Conservation (phyloP, 2,888 invertebrate species). For the Disparrhopalites patrizii region DNA sequence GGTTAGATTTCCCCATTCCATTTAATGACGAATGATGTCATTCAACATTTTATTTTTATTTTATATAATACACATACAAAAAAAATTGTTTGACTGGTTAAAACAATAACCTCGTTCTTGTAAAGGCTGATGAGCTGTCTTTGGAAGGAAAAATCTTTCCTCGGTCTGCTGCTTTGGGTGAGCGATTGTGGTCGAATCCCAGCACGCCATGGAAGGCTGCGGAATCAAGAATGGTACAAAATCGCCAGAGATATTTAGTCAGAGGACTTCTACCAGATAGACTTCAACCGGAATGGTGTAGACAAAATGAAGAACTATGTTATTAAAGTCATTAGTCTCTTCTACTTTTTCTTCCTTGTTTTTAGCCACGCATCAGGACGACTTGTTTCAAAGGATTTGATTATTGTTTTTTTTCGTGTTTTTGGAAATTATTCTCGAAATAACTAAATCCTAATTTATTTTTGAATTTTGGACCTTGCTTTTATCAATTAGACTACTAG, state of each 20-base stretch:
- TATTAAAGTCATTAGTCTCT: too few species aligned
- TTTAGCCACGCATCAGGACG: too few species aligned
- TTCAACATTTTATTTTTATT: constrained; percentile 1
- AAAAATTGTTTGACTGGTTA: neutral
- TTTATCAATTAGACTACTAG: too few species aligned
- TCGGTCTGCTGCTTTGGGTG: constrained; percentile 42
- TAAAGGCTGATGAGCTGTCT: constrained; percentile 38
- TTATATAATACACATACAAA: neutral
- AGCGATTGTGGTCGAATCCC: constrained; percentile 47
- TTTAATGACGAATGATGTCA: neutral
- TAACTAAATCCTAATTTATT: too few species aligned
- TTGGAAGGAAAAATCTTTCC: constrained; percentile 44
- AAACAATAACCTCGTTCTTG: neutral
- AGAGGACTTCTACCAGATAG: constrained; percentile 39
- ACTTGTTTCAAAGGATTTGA: too few species aligned
- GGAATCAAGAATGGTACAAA: constrained; percentile 42
- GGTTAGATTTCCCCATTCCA: constrained; percentile 48
- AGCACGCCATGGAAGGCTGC: constrained; percentile 38
- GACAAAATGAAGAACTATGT: constrained; percentile 44
- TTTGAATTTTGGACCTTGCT: too few species aligned
- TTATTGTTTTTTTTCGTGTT: too few species aligned
- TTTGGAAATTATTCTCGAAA: too few species aligned
- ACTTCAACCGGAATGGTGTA: constrained; percentile 48
- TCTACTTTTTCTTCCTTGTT: too few species aligned
- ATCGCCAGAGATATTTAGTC: constrained; percentile 38